Evolutionary conservation across 2,113 vertebrate species (phyloP).

Genomic region (Oncorhynchus gorbuscha): DNA sequence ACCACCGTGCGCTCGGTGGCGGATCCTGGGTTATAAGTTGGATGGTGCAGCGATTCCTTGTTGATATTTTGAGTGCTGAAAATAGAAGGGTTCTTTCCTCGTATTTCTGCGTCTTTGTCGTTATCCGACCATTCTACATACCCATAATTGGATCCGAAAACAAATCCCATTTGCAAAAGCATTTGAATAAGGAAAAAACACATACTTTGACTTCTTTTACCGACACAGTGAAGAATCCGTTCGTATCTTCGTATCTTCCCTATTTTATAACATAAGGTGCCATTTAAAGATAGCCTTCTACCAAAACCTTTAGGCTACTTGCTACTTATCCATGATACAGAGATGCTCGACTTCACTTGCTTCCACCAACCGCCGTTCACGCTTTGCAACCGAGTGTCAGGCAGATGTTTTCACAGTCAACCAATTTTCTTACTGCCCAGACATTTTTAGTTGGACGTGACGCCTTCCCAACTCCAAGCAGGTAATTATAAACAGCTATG

Average conservation of each 20-base stretch:
- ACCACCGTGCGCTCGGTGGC: conserved; percentile 79
- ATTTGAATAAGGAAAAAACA: conserved; percentile 71
- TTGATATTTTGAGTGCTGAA: conserved; percentile 68
- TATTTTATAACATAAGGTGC: background rate
- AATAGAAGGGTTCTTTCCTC: conserved; percentile 59
- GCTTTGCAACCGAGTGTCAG: background rate
- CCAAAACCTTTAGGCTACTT: background rate
- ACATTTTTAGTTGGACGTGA: background rate
- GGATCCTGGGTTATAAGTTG: conserved; percentile 70
- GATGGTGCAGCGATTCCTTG: conserved; percentile 66
- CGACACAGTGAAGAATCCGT: conserved; percentile 28
- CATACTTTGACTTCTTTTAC: conserved; percentile 65
- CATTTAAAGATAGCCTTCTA: background rate
- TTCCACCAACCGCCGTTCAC: background rate
- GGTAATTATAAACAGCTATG: background rate
- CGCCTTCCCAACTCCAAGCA: background rate
- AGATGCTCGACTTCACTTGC: background rate
- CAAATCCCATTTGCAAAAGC: conserved; percentile 73
- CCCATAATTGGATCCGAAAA: conserved; percentile 72
- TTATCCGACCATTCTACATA: conserved; percentile 78
- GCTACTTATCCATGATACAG: background rate
- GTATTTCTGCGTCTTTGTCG: conserved; percentile 70
- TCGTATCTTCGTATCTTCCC: background rate
- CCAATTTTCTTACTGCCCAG: background rate
- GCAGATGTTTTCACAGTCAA: background rate